These are phyloP conservation scores for Hippocampus comes DNA, from an alignment of 2,113 vertebrate genomes.

Conservation along the genomic window DNA sequence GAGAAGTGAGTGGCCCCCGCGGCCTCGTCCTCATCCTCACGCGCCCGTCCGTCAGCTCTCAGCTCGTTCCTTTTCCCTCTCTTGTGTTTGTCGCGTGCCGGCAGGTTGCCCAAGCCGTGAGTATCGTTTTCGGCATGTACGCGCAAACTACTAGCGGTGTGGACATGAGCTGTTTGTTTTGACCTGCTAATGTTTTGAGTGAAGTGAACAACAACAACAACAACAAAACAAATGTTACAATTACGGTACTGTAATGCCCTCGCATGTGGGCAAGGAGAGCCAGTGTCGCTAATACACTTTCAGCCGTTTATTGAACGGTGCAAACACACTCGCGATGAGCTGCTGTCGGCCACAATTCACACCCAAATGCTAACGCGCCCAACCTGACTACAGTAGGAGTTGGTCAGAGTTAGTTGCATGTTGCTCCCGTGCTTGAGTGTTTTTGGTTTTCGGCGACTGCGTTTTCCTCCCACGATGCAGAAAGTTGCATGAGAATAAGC, in stretches of 20 bases:
- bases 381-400: background rate
- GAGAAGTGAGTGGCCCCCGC: slow-evolving; percentile 82
- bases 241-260: background rate
- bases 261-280: background rate
- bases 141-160: background rate
- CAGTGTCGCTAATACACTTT: background rate
- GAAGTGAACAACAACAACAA: background rate
- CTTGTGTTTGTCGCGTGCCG: slow-evolving; percentile 13
- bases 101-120: slow-evolving; percentile 62
- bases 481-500: background rate
- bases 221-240: background rate
- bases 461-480: background rate
- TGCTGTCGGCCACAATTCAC: background rate
- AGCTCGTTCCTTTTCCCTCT: slow-evolving; percentile 15
- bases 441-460: background rate
- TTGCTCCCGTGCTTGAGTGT: background rate
- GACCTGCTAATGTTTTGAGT: no score
- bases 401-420: background rate
- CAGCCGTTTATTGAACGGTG: background rate
- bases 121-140: slow-evolving; percentile 30
- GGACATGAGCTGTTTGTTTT: background rate
- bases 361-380: background rate
- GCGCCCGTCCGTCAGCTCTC: background rate
- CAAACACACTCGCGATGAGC: background rate
- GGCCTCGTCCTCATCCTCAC: background rate